Evolutionary conservation across 2,113 vertebrate genomes (phyloP).

Genomic region (Menura novaehollandiae): DNA sequence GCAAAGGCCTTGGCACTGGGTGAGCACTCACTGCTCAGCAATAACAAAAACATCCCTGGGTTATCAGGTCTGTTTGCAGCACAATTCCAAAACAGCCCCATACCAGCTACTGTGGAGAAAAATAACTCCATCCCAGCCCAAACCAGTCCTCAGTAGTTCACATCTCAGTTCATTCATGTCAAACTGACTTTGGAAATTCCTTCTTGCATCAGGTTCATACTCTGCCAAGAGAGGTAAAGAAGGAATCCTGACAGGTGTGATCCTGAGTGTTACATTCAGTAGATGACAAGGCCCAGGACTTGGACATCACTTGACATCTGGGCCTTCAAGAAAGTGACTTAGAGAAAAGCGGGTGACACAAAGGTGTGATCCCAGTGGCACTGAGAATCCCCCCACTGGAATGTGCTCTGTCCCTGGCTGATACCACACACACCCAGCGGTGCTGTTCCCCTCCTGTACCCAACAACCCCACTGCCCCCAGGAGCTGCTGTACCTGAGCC

Average conservation of each 20-base stretch:
- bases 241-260: not conserved
- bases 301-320: not conserved
- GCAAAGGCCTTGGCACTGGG: not conserved
- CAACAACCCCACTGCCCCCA: not conserved
- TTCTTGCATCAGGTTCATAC: not conserved
- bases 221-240: not conserved
- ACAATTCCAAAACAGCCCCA: not conserved
- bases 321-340: not conserved
- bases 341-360: not conserved
- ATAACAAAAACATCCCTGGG: not conserved
- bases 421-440: not conserved
- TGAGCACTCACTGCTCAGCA: not conserved
- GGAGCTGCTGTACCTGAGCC: constrained; percentile 69
- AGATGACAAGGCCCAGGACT: not conserved
- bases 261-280: not conserved
- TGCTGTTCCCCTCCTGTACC: not conserved
- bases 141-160: not conserved
- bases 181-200: not conserved
- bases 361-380: not conserved
- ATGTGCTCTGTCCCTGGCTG: not conserved
- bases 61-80: not conserved
- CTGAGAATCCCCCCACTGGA: rapidly evolving
- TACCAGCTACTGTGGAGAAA: not conserved
- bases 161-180: not conserved
- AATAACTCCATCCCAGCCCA: not conserved